A percentile compares a stretch with the other conserved stretches of the same genome.
Conservation (phyloP, 1,140 invertebrate genomes). For the Ephestia elutella region DNA sequence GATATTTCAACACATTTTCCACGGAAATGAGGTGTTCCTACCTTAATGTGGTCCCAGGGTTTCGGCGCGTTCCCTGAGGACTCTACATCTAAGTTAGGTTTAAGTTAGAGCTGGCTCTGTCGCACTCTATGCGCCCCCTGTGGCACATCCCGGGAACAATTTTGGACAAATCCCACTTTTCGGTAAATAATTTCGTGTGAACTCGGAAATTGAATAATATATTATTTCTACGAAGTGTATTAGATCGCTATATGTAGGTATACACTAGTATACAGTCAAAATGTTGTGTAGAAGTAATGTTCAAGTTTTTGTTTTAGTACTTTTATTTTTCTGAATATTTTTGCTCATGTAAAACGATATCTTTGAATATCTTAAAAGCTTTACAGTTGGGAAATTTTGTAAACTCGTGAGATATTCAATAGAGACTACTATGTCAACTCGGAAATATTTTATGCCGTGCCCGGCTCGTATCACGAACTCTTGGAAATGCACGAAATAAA, state of each 20-base stretch:
- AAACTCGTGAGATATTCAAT: slow-evolving; percentile 29
- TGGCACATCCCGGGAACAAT: slow-evolving; percentile 20
- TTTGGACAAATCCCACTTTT: slow-evolving; percentile 17
- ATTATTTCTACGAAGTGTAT: not conserved
- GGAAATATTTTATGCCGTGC: slow-evolving; percentile 47
- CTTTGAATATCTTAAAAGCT: not conserved
- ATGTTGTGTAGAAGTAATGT: not conserved
- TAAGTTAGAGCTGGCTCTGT: slow-evolving; percentile 27
- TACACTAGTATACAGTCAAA: not conserved
- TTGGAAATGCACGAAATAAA: slow-evolving; percentile 52
- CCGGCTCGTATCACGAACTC: slow-evolving; percentile 41
- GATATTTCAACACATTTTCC: slow-evolving; percentile 6
- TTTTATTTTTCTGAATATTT: not conserved
- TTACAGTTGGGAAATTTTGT: slow-evolving; percentile 13
- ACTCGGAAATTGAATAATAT: slow-evolving; percentile 8
- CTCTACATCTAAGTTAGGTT: slow-evolving; percentile 32
- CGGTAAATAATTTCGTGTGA: slow-evolving; percentile 6
- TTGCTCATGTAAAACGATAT: not conserved
- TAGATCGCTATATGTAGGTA: too few species aligned
- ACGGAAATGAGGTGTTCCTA: slow-evolving; percentile 8
- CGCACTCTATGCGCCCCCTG: slow-evolving; percentile 23
- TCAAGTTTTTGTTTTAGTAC: not conserved
- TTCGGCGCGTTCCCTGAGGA: slow-evolving; percentile 13
- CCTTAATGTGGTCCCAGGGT: slow-evolving; percentile 15
- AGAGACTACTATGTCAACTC: slow-evolving; percentile 37